Evolutionary conservation across 2,888 invertebrate genomes (phyloP), one percentile per base, ranked within the genome.

Genomic region (Rotaria magnacalcarata): DNA sequence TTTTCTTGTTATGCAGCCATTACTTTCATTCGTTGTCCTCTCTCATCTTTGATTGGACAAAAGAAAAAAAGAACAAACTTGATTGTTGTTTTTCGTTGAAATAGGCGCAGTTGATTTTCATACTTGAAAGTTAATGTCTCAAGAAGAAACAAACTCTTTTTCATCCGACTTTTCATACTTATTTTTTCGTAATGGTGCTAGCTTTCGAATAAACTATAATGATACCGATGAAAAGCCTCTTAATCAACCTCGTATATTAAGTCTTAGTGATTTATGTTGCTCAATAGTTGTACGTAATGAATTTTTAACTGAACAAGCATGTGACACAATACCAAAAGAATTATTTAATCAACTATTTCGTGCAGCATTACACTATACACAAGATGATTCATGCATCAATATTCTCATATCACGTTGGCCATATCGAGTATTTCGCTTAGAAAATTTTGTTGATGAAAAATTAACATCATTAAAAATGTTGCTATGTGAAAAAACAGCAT

Each of bases 141-240:
- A 34, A 14, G 34, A 67, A 67, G 67, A 67, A 41, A 19, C 80
- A 2, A 47, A 80, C 11, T 80, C 80, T 10, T 8, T 80, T 24
- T 47, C 80, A n/a, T 47, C 86, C 16, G 86, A 86, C 60, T 86
- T 86, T 80, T 85, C 86, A 7, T 86, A 85, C 84, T 84, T 86
- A 60, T 86, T 86, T 60, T 85, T 85, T 86, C 86, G 86, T 34
- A 86, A 86, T n/a, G 86, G 86, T 43, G 86, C 86, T 21, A 47
- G 85, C 43, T 86, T 85, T 56, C 86, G 85, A 10, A 54, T 85
- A 43, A 85, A 86, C 34, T 86, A 85, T 58, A 84, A 80, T 75
- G 84, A 56, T 27, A 34, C 27, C 34, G 43, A 56, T 85, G 85
- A 85, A 27, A 74, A 21, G 2, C 19, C n/a, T 11, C 3, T 47